Percentiles rank a stretch among this genome's conserved stretches.
Conservation (phyloP, 2,113 vertebrate species). For the Pseudopodoces humilis region DNA sequence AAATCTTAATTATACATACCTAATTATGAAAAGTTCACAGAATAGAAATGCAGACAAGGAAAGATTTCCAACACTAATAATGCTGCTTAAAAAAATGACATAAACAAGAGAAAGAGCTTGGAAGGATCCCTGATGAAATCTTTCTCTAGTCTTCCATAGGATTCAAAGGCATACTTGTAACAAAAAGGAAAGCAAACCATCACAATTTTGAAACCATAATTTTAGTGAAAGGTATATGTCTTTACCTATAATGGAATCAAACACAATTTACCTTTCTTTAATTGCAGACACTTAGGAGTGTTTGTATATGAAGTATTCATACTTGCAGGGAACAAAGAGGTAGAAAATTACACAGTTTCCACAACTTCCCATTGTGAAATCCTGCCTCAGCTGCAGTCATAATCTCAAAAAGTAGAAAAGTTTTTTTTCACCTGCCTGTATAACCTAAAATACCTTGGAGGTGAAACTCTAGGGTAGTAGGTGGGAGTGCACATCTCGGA, state of each 20-base stretch:
- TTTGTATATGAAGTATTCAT: neutral
- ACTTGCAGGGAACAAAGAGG: neutral
- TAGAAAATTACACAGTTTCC: neutral
- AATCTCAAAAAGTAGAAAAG: neutral
- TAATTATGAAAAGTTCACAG: slow-evolving; percentile 57
- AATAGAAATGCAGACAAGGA: neutral
- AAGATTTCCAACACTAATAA: slow-evolving; percentile 1
- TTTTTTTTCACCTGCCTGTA: neutral
- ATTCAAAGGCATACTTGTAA: neutral
- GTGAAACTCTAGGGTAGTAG: neutral
- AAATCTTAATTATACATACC: slow-evolving; percentile 65
- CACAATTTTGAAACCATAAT: neutral
- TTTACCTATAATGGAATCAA: neutral
- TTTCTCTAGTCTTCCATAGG: neutral
- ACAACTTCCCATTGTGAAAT: neutral
- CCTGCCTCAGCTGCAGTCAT: neutral
- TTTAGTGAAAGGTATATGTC: neutral
- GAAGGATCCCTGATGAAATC: neutral
- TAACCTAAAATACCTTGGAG: neutral
- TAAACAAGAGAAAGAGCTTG: neutral
- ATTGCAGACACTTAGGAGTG: neutral
- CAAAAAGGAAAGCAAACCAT: neutral
- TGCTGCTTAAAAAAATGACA: neutral
- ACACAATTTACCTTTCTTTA: neutral
- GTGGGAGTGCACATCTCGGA: fast-evolving